Base-by-base conservation (phyloP, 1,140 invertebrate genomes). In the Eupristina koningsbergeri region DNA sequence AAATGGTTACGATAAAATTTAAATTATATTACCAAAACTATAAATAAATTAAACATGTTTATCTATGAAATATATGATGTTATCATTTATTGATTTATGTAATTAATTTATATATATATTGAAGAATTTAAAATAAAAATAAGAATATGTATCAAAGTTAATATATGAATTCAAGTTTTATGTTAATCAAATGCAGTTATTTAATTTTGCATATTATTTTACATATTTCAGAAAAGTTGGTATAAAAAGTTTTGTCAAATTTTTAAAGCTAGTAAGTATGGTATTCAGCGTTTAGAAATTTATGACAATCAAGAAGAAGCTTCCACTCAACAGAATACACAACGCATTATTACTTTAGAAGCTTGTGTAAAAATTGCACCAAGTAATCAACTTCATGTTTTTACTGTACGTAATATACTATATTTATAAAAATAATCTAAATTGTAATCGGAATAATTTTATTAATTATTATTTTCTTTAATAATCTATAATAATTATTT, bases 351-450 rank as follows among this genome's bases (percentile, higher is more conserved):
- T 84, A 96, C 96, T 1, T 92, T 97, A 58, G 96, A 97, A 92
- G 96, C 97, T 89, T 97, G 96, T 89, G 94, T 97, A 31, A 97
- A 97, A 94, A 96, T 97, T 89, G 94, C 95, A 61, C 93, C 93
- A 34, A 94, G 93, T 86, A 91, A 93, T 88, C 94, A 94, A 86
- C 88, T 90, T 1, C 90, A 93, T 90, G 93, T 94, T 3, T 94
- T 94, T 87, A 92, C 89, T 39, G 94, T 94, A 91, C 89, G 91
- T 92, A 78, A 31, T 61, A 31, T 82, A 69, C 13, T 76, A 45
- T 84, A 58, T 29, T 47, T 61, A 76, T 71, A 71, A 71, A 26
- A 41, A 3, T n/a, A 58, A 13, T 26, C 26, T 26, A 26, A 3
- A 61, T 58, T 58, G 19, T 76, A 76, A 81, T 83, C 15, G 73